Evolutionary conservation across 2,888 invertebrate genomes (phyloP), one percentile per base, ranked within the genome.

Genomic region (Trileptium ribeirensis): DNA sequence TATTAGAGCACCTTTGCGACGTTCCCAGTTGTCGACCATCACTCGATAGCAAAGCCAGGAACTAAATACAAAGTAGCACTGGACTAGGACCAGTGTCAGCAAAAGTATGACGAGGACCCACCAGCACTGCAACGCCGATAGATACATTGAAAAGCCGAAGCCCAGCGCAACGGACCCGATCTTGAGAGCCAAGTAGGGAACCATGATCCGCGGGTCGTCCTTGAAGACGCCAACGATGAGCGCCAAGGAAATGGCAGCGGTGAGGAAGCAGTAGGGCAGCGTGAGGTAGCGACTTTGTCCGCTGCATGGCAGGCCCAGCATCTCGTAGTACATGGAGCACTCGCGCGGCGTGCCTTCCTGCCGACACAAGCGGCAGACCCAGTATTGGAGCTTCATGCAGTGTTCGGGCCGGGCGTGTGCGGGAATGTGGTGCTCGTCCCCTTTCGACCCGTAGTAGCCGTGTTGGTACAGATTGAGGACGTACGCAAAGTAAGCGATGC

Each of bases 121-220:
- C 77, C 77, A 75, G 39, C 77, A 75, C 15, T 39, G 24, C n/a
- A 75, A 36, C 36, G 77, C 77, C n/a, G 77, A 29, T 8, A 75
- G 15, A 38, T 75, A 75, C n/a, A 75, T 34, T 2, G 77, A 33
- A 75, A 75, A 75, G 8, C 77, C 36, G 29, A 75, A 39, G 3
- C 37, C 77, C 15, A 75, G 34, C n/a, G 77, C 29, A n/a, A 75
- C 39, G 8, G 77, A 75, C 8, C 24, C 38, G 8, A 75, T 24
- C 37, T 75, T 75, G 2, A 75, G 39, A 2, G 39, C 77, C 36
- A 75, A 24, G 36, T 75, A 75, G 37, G 37, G n/a, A 33, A 75
- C 77, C 77, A 75, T 75, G 15, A 39, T 33, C 3, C 38, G 77
- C n/a, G 77, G 77, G n/a, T 75, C 38, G n/a, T 36, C 39, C 33